Percentiles rank a stretch among this genome's conserved stretches.
These are phyloP conservation scores for Panzeria rudis DNA, from an alignment of 2,888 invertebrate species.

Conservation along the genomic window DNA sequence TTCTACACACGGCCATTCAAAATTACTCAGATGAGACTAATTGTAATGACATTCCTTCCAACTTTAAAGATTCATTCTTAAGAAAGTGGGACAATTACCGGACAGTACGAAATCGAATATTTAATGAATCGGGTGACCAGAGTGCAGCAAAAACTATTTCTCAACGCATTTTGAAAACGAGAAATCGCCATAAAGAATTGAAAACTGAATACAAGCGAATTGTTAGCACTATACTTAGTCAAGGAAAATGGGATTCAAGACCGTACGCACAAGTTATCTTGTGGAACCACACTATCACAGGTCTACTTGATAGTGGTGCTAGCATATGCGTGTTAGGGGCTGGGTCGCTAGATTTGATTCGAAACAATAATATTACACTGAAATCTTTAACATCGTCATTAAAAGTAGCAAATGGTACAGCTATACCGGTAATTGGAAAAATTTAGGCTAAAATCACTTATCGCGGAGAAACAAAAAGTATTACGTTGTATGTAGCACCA, in stretches of 20 bases:
- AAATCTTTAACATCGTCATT: neutral
- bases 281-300: neutral
- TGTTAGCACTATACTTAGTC: neutral
- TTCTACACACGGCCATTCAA: neutral
- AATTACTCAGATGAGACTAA: neutral
- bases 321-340: neutral
- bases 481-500: slow-evolving; percentile 21
- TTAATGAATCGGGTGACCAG: neutral
- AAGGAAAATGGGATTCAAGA: neutral
- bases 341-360: neutral
- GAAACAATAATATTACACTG: neutral
- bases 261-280: slow-evolving; percentile 18
- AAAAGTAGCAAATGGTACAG: neutral
- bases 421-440: slow-evolving; percentile 17
- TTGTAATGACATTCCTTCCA: neutral
- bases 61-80: neutral
- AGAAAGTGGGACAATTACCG: neutral
- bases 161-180: neutral
- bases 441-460: too few species aligned
- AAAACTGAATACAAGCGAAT: neutral
- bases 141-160: neutral
- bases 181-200: neutral
- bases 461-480: too few species aligned
- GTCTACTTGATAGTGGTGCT: slow-evolving; percentile 32
- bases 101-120: neutral